These are phyloP conservation scores for Clupea harengus DNA, from an alignment of 2,113 vertebrate species.

Conservation along the genomic window DNA sequence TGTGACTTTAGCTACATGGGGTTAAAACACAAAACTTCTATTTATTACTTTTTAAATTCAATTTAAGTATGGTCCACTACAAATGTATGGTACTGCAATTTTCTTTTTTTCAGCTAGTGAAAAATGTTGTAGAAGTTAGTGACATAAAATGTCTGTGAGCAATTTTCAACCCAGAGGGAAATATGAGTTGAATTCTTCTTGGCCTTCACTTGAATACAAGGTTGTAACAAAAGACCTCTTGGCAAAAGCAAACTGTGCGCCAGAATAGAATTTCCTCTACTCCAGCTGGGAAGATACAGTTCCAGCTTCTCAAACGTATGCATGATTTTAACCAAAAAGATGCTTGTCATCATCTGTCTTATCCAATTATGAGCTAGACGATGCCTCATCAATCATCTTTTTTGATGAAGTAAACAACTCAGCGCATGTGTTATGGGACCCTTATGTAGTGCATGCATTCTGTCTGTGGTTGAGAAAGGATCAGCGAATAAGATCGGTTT, in stretches of 20 bases:
- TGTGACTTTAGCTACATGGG: neutral
- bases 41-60: neutral
- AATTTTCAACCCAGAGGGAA: neutral
- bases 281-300: neutral
- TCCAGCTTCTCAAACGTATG: neutral
- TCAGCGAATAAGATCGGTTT: neutral
- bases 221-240: slow-evolving; percentile 8
- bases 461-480: neutral
- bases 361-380: neutral
- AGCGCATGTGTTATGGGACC: neutral
- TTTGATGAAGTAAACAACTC: neutral
- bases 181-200: neutral
- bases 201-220: neutral
- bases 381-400: neutral
- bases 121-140: neutral
- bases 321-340: slow-evolving; percentile 2
- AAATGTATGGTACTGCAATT: neutral
- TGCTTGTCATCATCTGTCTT: neutral
- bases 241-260: neutral
- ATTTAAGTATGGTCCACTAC: neutral
- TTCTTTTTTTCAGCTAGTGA: neutral
- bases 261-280: neutral
- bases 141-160: neutral
- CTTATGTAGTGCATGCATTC: neutral
- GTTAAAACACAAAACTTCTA: neutral